Evolutionary conservation across 1,140 invertebrate species (phyloP).

Genomic region (Phocides pigmalion): DNA sequence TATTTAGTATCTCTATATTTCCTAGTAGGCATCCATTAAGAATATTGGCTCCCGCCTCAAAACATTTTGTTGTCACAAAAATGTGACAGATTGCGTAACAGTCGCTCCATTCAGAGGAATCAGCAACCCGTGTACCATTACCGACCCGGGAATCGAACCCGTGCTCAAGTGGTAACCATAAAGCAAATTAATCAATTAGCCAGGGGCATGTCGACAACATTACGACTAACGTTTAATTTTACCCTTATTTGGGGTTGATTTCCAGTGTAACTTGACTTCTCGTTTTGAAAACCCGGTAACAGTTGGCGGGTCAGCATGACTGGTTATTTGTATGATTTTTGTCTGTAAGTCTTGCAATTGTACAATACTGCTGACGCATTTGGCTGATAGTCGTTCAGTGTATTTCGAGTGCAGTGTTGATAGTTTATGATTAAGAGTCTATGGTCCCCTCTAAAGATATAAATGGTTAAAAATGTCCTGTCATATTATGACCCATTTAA

Average conservation of each 20-base stretch:
- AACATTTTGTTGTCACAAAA: conserved; percentile 59
- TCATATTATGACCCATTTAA: neutral
- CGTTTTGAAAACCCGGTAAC: neutral
- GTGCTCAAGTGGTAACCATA: conserved; percentile 75
- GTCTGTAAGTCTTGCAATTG: conserved; percentile 69
- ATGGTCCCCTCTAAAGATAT: conserved; percentile 44
- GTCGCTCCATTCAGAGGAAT: conserved; percentile 56
- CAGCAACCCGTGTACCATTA: conserved; percentile 73
- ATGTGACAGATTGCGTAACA: conserved; percentile 81
- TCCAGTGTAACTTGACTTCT: conserved; percentile 48
- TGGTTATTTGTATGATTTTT: conserved; percentile 56
- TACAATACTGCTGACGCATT: conserved; percentile 79
- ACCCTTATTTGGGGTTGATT: conserved; percentile 57
- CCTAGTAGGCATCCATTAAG: conserved; percentile 47
- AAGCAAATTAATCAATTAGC: conserved; percentile 83
- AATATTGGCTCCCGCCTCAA: conserved; percentile 54
- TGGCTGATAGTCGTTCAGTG: conserved; percentile 67
- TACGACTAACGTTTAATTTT: conserved; percentile 79
- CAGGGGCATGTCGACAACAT: conserved; percentile 79
- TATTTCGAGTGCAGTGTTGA: conserved; percentile 68
- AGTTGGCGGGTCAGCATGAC: conserved; percentile 50
- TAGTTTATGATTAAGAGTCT: conserved; percentile 71
- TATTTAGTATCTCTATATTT: conserved; percentile 9
- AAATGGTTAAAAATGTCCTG: conserved; percentile 39
- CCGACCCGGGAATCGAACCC: conserved; percentile 65